A percentile compares a stretch with the other conserved stretches of the same genome.
phyloP scores from a whole-genome alignment of 2,113 vertebrate genomes.

The Hippolais icterina region DNA sequence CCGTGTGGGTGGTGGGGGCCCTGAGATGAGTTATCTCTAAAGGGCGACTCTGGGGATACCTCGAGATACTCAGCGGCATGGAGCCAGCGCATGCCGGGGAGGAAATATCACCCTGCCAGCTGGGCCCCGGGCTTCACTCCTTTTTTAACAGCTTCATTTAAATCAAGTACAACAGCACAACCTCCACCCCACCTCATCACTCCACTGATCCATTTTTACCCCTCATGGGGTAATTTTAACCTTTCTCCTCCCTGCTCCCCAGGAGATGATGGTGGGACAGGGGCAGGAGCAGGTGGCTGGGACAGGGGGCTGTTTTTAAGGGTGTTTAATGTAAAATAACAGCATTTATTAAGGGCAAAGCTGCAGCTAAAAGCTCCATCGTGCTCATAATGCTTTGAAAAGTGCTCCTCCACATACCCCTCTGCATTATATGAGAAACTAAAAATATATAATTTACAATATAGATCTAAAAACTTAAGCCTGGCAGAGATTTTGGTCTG shows the following conservation, averaged over 20 bases:
- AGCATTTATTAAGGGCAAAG: not conserved
- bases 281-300: not conserved
- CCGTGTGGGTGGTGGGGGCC: slow-evolving; percentile 73
- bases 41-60: slow-evolving; percentile 82
- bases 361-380: not conserved
- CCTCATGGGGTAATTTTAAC: not conserved
- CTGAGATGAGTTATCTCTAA: slow-evolving; percentile 75
- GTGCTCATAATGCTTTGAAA: not conserved
- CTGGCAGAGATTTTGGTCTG: not conserved
- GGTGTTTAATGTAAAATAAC: not conserved
- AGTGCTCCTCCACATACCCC: not conserved
- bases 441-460: not conserved
- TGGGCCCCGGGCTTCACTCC: not conserved
- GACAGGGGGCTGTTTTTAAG: not conserved
- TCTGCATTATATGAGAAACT: not conserved
- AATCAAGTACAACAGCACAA: not conserved
- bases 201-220: not conserved
- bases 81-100: not conserved
- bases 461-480: not conserved
- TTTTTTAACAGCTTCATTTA: not conserved
- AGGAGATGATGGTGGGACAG: accelerated
- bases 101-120: not conserved
- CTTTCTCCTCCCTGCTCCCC: not conserved
- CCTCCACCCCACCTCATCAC: accelerated
- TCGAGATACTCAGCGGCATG: slow-evolving; percentile 50